phyloP scores from a whole-genome alignment of 1,140 invertebrate genomes.

The Sinonovacula constricta region DNA sequence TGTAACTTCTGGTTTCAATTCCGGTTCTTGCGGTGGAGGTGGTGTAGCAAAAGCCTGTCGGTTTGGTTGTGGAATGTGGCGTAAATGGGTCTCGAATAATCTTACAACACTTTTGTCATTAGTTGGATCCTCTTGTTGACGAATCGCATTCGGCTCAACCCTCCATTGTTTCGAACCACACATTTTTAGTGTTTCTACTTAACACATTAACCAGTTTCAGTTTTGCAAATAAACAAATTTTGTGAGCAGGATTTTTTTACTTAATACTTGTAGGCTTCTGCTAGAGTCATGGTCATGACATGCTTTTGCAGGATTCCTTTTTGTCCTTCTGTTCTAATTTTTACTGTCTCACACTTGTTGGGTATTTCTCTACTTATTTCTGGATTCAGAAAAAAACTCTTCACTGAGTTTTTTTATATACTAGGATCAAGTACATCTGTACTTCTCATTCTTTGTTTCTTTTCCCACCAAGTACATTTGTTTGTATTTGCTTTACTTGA shows the following conservation, averaged over 20 bases:
- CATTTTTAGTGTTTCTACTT: too few species aligned
- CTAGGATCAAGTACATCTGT: background rate
- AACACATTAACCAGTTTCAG: conserved; percentile 49
- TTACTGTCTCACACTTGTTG: conserved; percentile 42
- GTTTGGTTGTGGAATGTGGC: too few species aligned
- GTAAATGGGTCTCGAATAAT: too few species aligned
- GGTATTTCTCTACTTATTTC: conserved; percentile 51
- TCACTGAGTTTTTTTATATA: conserved; percentile 22
- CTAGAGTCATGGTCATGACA: conserved; percentile 48
- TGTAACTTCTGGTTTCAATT: too few species aligned
- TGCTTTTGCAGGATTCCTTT: conserved; percentile 43
- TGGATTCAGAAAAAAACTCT: conserved; percentile 26
- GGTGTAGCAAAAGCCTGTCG: too few species aligned
- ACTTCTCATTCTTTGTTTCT: conserved; percentile 20
- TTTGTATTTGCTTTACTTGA: conserved; percentile 15
- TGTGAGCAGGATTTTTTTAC: conserved; percentile 14
- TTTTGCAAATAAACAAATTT: conserved; percentile 42
- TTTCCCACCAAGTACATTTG: conserved; percentile 35
- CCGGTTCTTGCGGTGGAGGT: too few species aligned
- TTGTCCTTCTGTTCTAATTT: conserved; percentile 33
- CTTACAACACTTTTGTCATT: too few species aligned
- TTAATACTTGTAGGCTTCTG: conserved; percentile 29
- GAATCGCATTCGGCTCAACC: too few species aligned
- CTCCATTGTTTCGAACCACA: too few species aligned
- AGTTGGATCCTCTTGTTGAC: too few species aligned